Conservation (phyloP, 1,140 invertebrate species). For the Rhopalosiphum maidis region DNA sequence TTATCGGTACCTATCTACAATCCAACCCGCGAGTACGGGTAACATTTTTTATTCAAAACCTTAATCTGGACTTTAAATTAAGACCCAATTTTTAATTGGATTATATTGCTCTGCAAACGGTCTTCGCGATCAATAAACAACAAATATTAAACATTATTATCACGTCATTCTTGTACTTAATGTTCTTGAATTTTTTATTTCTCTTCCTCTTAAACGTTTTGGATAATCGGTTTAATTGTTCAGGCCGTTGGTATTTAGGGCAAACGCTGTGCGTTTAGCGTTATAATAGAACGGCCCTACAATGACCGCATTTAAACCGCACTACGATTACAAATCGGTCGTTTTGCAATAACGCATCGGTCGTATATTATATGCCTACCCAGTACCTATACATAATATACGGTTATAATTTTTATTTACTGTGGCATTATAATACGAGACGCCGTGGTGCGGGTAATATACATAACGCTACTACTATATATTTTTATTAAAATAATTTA, state of each 20-base stretch:
- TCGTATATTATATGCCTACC: no score
- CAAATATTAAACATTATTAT: not conserved
- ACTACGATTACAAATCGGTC: not conserved
- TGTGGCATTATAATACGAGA: not conserved
- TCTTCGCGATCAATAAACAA: not conserved
- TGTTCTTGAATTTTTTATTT: not conserved
- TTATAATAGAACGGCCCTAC: not conserved
- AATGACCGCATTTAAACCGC: not conserved
- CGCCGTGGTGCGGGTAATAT: not conserved
- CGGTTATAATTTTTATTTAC: not conserved
- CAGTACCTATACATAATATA: not conserved
- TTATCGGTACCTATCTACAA: not conserved
- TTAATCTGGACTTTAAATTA: no score
- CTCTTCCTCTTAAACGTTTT: not conserved
- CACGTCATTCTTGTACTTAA: not conserved
- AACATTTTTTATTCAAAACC: no score
- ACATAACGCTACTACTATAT: not conserved
- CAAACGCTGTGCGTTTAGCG: not conserved
- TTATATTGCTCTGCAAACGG: no score
- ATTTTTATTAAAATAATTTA: not conserved
- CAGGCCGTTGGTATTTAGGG: not conserved
- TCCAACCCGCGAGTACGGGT: no score
- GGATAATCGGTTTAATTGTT: not conserved
- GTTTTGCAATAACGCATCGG: constrained; percentile 1
- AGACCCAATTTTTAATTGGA: no score